phyloP scores from a whole-genome alignment of 2,113 vertebrate species.

The Anguilla rostrata region DNA sequence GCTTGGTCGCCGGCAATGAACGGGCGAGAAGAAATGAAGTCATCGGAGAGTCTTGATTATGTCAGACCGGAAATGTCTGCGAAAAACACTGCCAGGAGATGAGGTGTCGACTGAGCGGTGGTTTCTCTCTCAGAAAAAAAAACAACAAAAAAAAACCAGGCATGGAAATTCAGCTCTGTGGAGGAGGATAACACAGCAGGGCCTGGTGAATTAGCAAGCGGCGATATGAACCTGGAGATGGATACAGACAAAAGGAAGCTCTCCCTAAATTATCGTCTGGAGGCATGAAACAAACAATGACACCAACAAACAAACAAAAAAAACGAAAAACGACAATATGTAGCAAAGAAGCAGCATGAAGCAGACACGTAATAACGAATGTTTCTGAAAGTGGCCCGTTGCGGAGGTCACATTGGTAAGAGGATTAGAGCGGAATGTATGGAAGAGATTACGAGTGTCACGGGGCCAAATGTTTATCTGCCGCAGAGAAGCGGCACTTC shows the following conservation, averaged over 20 bases:
- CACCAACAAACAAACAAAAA: background rate
- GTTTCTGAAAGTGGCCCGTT: background rate
- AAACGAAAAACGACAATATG: background rate
- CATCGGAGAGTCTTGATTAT: slow-evolving; percentile 1
- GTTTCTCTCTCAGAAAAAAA: background rate
- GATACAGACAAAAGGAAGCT: no score
- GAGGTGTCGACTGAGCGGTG: background rate
- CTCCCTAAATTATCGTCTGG: background rate
- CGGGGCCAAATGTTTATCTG: slow-evolving; percentile 17
- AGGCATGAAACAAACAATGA: background rate
- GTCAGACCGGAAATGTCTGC: background rate
- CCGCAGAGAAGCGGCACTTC: slow-evolving; percentile 20
- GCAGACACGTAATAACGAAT: background rate
- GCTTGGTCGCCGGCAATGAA: background rate
- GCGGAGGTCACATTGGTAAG: background rate
- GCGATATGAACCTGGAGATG: no score
- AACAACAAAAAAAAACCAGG: background rate
- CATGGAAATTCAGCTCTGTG: background rate
- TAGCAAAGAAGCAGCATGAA: no score
- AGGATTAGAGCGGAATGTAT: background rate
- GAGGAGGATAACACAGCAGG: background rate
- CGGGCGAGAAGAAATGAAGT: background rate
- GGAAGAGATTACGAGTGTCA: background rate
- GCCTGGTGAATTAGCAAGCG: background rate
- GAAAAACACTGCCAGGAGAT: background rate